phyloP scores from a whole-genome alignment of 2,888 invertebrate genomes.

The Drosophila prolongata region DNA sequence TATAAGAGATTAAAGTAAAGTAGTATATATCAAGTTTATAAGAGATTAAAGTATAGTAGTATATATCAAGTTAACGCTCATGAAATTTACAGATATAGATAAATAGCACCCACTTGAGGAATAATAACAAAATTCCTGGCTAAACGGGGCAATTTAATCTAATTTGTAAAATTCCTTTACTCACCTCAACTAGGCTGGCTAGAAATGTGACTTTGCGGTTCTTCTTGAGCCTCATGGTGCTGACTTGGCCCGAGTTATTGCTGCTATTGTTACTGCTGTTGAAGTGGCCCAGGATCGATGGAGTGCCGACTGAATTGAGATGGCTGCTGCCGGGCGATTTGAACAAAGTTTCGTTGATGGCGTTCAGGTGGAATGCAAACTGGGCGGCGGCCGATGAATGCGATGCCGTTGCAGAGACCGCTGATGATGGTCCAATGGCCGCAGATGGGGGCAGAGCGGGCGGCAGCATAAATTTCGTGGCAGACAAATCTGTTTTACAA shows the following conservation, averaged over 20 bases:
- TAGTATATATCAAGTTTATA: no score
- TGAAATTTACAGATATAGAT: no score
- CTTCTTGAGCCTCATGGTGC: conserved; percentile 84
- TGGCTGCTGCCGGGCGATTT: conserved; percentile 50
- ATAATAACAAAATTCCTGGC: background rate
- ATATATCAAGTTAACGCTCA: no score
- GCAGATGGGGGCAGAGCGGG: conserved; percentile 66
- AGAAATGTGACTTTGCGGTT: conserved; percentile 84
- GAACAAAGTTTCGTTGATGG: conserved; percentile 76
- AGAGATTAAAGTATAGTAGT: no score
- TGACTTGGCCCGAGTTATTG: conserved; percentile 36
- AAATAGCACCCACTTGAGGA: background rate
- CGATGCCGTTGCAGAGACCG: conserved; percentile 56
- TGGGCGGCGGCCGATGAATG: no score
- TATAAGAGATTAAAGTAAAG: no score
- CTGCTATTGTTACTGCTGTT: conserved; percentile 46
- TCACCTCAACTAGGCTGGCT: conserved; percentile 84
- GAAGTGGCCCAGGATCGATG: conserved; percentile 26
- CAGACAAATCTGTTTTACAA: conserved; percentile 82
- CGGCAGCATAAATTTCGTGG: conserved; percentile 83
- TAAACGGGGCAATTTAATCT: background rate
- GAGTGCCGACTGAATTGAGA: conserved; percentile 19
- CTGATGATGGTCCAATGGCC: conserved; percentile 67
- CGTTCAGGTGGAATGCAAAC: conserved; percentile 49
- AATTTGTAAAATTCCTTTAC: conserved; percentile 36